Base-by-base conservation (phyloP, 2,113 vertebrate species). In the Spermophilus dauricus region DNA sequence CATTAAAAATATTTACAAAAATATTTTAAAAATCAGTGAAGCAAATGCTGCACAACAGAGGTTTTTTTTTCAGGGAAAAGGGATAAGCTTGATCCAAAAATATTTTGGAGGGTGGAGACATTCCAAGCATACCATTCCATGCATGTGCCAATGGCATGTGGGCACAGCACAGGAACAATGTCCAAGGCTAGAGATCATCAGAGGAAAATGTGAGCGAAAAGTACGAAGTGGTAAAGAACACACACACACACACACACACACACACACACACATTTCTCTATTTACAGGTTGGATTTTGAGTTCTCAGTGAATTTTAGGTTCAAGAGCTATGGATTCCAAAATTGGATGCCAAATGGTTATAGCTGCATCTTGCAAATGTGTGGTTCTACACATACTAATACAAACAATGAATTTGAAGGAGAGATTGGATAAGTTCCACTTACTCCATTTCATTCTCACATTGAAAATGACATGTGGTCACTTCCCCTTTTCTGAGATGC, bases 21-120 rank as follows among this genome's bases (percentile, higher is more conserved):
- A 89, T 93, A 96, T 96, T 76, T 96, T 8, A 45, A 45, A 97
- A 97, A 61, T 90, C 93, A 90, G 86, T 76, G 39, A 96, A 87
- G 90, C 81, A 91, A 97, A 87, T 86, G 89, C 96, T 97, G 87
- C 82, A 78, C 77, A 95, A 92, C 80, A 93, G 95, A 96, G 76
- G 75, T 84, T 98, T 98, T 98, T 98, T 98, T 98, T 98, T 97
- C 96, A 97, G 96, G 95, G 95, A 97, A 97, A 98, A 93, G 75
- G 97, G 86, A 97, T 96, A 97, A 98, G 92, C 96, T 92, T 95
- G 94, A 97, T 97, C 97, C 97, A 98, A 95, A 98, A 98, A 97
- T 97, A 97, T 98, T 97, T 96, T 97, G 85, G 92, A 98, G 97
- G 97, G 97, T 98, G 96, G 96, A 98, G 97, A 98, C 98, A 98